Evolutionary conservation across 1,140 invertebrate genomes (phyloP).

Genomic region (Rhizoglyphus robini): DNA sequence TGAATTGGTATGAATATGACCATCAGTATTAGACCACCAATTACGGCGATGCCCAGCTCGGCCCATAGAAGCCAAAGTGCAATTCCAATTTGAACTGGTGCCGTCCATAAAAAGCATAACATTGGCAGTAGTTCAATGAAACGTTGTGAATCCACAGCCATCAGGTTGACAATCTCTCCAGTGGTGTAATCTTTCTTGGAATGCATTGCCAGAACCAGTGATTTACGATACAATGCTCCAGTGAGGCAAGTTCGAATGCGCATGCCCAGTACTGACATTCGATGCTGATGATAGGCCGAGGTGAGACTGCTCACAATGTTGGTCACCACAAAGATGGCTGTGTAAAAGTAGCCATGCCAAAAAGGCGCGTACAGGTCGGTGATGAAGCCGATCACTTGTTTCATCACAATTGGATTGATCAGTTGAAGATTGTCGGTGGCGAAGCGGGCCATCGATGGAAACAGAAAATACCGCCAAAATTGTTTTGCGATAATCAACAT

Average conservation of each 20-base stretch:
- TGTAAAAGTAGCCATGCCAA: conserved; percentile 78
- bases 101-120: conserved; percentile 20
- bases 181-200: conserved; percentile 20
- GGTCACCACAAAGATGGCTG: conserved; percentile 34
- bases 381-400: conserved; percentile 35
- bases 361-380: conserved; percentile 48
- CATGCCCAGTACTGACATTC: conserved; percentile 20
- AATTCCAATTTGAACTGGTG: conserved; percentile 23
- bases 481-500: conserved; percentile 39
- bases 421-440: conserved; percentile 74
- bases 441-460: conserved; percentile 61
- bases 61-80: conserved; percentile 48
- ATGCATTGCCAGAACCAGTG: conserved; percentile 34
- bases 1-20: conserved; percentile 38
- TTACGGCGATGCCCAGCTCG: conserved; percentile 40
- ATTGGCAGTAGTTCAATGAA: conserved; percentile 20
- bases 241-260: conserved; percentile 27
- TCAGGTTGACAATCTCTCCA: conserved; percentile 28
- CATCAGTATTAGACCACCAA: conserved; percentile 37
- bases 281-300: not conserved
- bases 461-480: conserved; percentile 67
- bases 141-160: conserved; percentile 24
- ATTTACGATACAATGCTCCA: conserved; percentile 28
- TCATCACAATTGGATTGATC: conserved; percentile 55
- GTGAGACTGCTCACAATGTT: conserved; percentile 9